Base-by-base conservation (phyloP, 1,140 invertebrate species). In the Cydia strobilella region DNA sequence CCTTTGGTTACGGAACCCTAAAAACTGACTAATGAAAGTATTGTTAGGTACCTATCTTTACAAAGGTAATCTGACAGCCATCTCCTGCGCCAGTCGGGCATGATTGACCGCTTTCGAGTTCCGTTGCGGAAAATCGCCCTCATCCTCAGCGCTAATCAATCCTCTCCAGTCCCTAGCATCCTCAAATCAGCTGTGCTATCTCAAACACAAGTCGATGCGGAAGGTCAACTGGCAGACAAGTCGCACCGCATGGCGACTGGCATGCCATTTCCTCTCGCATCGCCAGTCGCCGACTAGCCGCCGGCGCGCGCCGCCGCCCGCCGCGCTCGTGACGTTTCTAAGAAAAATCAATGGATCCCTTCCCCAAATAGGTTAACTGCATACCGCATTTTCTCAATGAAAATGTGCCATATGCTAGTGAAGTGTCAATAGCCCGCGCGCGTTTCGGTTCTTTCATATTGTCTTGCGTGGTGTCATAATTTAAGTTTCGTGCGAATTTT, bases 291-390 rank as follows among this genome's bases (percentile, higher is more conserved):
- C 85, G 83, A 82, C 82, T 83, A 89, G 86, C 86, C 89, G 88
- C 84, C 90, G 90, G 88, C 90, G 90, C 90, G 88, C 89, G 88
- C 88, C 88, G 86, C 83, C 77, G 80, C 54, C 77, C 79, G 82
- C 85, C 84, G 84, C 84, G 83, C 73, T 77, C 74, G 83, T 92
- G 89, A 91, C 89, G 89, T 92, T 86, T 82, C 80, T 84, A 84
- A 85, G 88, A 90, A 92, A 91, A 92, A 92, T 92, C 90, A 90
- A 92, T 92, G 87, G 84, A 86, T 87, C 80, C 84, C 85, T 80
- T 81, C 82, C 42, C 82, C 77, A 82, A 86, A 87, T 74, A 90
- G 88, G 89, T 92, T 90, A 84, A 85, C 86, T 86, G 90, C 90
- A 92, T 92, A 92, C 90, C 88, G 90, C 89, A 92, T 90, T 91